Evolutionary conservation across 1,140 invertebrate genomes (phyloP).

Genomic region (Laupala kohalensis): DNA sequence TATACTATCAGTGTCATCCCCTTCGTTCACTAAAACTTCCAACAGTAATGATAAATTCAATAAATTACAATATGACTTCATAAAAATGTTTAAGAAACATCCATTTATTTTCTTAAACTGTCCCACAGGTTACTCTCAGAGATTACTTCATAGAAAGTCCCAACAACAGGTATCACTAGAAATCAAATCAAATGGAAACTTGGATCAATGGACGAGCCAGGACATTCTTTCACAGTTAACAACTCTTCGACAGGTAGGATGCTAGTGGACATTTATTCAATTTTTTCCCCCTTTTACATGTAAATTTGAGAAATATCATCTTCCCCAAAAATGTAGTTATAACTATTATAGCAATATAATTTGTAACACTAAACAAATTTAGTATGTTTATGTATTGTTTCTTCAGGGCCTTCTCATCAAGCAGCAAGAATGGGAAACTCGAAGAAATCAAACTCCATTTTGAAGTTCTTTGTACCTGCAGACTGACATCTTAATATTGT

Average conservation of each 20-base stretch:
- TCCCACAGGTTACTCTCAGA: not conserved
- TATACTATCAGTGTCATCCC: not conserved
- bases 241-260: constrained; percentile 26
- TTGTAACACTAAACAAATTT: not conserved
- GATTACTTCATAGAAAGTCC: not conserved
- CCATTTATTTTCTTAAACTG: not conserved
- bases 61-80: not conserved
- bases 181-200: not conserved
- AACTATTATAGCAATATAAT: not conserved
- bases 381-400: not conserved
- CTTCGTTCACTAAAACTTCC: not conserved
- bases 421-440: constrained; percentile 30
- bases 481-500: too few relatives aligned
- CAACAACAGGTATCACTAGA: not conserved
- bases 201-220: constrained; percentile 18
- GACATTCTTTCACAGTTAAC: constrained; percentile 29
- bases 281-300: not conserved
- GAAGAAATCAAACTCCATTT: constrained; percentile 23
- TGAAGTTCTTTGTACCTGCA: constrained; percentile 16
- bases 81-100: not conserved
- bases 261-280: not conserved
- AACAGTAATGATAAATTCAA: not conserved
- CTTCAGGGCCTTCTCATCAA: constrained; percentile 31
- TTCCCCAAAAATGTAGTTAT: not conserved
- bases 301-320: not conserved